Base-by-base conservation (phyloP, 2,888 invertebrate species). In the Linhomoeus sp. region DNA sequence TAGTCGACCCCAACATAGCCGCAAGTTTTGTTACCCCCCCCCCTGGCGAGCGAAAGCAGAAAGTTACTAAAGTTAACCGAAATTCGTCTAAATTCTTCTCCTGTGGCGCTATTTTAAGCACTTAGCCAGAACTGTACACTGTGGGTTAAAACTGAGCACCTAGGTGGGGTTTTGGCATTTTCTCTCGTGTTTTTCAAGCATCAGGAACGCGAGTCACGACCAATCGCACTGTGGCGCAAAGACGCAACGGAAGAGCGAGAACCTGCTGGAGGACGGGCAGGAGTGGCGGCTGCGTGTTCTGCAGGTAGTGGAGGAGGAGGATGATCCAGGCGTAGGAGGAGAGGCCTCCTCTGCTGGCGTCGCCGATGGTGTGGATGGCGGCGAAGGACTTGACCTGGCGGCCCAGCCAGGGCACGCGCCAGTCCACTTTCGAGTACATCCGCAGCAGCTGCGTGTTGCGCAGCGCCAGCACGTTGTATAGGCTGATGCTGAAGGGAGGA, bases 301-400 rank as follows among this genome's bases (percentile, higher is more conserved):
- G 76, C 20, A 76, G 66, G 55, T 70, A 76, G 56, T 73, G 72
- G 9, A 76, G 66, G 50, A 73, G 63, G 71, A 76, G 71, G 41
- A 76, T 57, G 49, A 72, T 70, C 60, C 74, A 75, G 23, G 73
- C 74, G 58, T 76, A 76, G 1, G 75, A 75, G 20, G 75, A 75
- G 29, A 76, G 62, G 49, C 73, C 73, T 25, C 76, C 76, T 48
- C 70, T 64, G 1, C 74, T 73, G 0, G 76, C 76, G 64, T 75
- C 75, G 41, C 74, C 72, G 43, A 41, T 41, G 24, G 33, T 23
- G 45, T 29, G 15, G 43, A 24, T 20, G 20, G 22, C 17, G 35
- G 41, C 41, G 20, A 3, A 49, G 20, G 24, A 19, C 40, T 51
- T 53, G 15, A 46, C 37, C 43, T 62, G 59, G 54, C 65, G 65